phyloP scores from a whole-genome alignment of 2,113 vertebrate genomes.

The Salvelinus alpinus region DNA sequence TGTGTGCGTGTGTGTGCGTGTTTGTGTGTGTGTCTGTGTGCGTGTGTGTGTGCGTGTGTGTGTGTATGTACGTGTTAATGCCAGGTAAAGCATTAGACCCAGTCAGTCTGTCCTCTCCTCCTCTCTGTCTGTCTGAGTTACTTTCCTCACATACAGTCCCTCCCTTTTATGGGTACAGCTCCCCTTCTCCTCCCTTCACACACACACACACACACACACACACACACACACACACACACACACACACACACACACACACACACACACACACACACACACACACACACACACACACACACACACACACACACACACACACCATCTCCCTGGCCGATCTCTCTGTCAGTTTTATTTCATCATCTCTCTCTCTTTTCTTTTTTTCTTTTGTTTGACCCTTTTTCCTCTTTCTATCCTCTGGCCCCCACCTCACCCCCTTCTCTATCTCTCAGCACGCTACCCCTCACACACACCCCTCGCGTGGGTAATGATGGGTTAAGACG shows the following conservation, averaged over 20 bases:
- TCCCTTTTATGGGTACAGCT: constrained; percentile 14
- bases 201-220: background rate
- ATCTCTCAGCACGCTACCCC: background rate
- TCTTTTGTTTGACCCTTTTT: constrained; percentile 4
- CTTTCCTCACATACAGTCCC: constrained; percentile 40
- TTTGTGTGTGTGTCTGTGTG: background rate
- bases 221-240: background rate
- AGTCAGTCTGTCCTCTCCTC: constrained; percentile 3
- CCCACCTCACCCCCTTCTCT: background rate
- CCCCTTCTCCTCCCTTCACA: background rate
- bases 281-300: no score
- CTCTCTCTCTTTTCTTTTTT: background rate
- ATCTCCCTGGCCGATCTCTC: background rate
- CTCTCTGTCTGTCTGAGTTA: constrained; percentile 17
- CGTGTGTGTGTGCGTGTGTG: background rate
- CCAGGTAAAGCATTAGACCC: background rate
- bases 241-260: constrained; percentile 2
- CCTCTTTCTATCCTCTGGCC: background rate
- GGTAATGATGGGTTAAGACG: constrained; percentile 23
- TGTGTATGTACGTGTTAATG: background rate
- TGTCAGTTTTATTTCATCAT: background rate
- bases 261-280: no score
- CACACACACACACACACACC: no score
- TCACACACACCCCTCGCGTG: background rate
- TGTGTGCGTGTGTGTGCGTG: background rate